phyloP scores from a whole-genome alignment of 2,888 invertebrate species.

The Drosophila cognata region DNA sequence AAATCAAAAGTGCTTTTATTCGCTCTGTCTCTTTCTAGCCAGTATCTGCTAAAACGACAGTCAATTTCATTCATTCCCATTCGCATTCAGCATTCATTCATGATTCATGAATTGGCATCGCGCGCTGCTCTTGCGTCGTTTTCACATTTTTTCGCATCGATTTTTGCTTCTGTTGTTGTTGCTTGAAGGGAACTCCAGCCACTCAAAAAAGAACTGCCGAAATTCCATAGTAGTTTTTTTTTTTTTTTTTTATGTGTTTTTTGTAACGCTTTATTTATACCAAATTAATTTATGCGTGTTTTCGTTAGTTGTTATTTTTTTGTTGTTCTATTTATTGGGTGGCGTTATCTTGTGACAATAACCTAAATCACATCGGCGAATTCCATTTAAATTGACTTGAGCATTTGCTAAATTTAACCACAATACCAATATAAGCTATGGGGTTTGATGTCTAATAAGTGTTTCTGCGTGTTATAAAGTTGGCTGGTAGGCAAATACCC shows the following conservation, averaged over 20 bases:
- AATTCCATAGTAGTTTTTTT: conserved; percentile 28
- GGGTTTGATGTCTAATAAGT: conserved; percentile 18
- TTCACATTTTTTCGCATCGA: conserved; percentile 49
- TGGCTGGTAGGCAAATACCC: not conserved
- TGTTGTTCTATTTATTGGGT: conserved; percentile 15
- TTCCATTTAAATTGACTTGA: conserved; percentile 44
- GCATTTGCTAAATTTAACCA: conserved; percentile 33
- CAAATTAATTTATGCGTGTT: conserved; percentile 43
- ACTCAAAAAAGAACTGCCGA: conserved; percentile 38
- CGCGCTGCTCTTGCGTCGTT: conserved; percentile 42
- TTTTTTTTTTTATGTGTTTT: not conserved
- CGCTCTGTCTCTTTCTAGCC: conserved; percentile 22
- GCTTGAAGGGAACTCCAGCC: conserved; percentile 53
- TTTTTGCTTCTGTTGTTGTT: conserved; percentile 31
- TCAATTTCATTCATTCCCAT: conserved; percentile 71
- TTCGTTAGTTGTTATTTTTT: conserved; percentile 9
- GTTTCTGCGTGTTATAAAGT: conserved; percentile 8
- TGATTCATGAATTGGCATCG: conserved; percentile 58
- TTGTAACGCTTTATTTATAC: conserved; percentile 53
- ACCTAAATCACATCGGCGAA: conserved; percentile 12
- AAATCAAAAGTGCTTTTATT: conserved; percentile 58
- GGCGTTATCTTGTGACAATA: conserved; percentile 33
- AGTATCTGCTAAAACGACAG: conserved; percentile 47
- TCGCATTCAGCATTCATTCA: conserved; percentile 37
- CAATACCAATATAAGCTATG: conserved; percentile 13